Base-by-base conservation (phyloP, 2,888 invertebrate genomes). In the Tetragnatha montana region DNA sequence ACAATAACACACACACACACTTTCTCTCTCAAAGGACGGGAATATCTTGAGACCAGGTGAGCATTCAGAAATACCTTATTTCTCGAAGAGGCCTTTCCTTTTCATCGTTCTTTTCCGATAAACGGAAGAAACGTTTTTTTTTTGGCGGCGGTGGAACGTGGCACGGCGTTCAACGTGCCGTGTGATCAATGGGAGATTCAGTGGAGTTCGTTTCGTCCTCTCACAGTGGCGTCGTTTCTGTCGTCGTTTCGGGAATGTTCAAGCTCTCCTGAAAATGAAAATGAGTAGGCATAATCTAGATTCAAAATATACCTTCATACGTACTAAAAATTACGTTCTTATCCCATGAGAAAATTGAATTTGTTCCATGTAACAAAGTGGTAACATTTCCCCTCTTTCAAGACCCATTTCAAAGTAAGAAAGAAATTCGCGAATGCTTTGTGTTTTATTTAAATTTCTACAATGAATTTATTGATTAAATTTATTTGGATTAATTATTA, bases 151-250 rank as follows among this genome's bases (percentile, higher is more conserved):
- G 70, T 21, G 85, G 21, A 85, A 49, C 50, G 70, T 50, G 69
- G 78, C 76, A 70, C 50, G 7, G 19, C 14, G n/a, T 60, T 60
- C 7, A 68, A 69, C 6, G n/a, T n/a, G 35, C 47, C 49, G 12
- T 49, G n/a, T 7, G n/a, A 47, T 12, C 6, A 75, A 75, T 35
- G 47, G 75, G 6, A n/a, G 75, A 47, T 49, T 35, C n/a, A 47
- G 35, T 35, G 35, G 75, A 75, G 75, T 75, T 75, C n/a, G 14
- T 35, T 75, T 35, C 49, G 6, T 49, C 12, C 6, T 49, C 50
- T 90, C 90, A 90, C 90, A 90, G 87, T 47, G 90, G 90, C 69
- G 90, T 90, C 4, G 90, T 90, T 51, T 90, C 90, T 80, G 90
- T 90, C 50, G 87, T 90, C 22, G 90, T 90, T 87, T 90, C 90